These are phyloP conservation scores for Baronia brevicornis DNA, from an alignment of 2,888 invertebrate species.

Conservation along the genomic window DNA sequence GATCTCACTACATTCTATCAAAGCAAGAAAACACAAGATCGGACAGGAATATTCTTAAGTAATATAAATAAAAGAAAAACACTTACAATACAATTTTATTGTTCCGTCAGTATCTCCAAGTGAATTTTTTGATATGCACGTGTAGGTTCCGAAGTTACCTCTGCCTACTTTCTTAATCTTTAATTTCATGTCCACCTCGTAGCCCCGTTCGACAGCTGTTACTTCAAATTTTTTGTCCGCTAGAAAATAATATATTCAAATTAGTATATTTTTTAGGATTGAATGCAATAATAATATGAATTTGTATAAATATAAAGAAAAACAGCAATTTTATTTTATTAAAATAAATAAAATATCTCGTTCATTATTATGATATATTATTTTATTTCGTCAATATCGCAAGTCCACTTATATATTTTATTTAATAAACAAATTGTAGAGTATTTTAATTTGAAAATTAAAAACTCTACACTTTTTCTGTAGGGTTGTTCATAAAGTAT, in stretches of 20 bases:
- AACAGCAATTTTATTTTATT: too few species aligned
- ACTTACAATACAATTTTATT: conserved; percentile 84
- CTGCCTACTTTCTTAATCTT: conserved; percentile 78
- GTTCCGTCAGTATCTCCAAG: conserved; percentile 84
- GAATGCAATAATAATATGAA: neutral
- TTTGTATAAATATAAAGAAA: too few species aligned
- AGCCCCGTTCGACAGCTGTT: conserved; percentile 74
- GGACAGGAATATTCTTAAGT: neutral
- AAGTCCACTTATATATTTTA: too few species aligned
- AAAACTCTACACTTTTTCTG: too few species aligned
- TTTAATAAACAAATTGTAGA: too few species aligned
- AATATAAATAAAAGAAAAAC: neutral
- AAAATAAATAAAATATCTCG: too few species aligned
- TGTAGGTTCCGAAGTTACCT: conserved; percentile 80
- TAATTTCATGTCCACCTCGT: conserved; percentile 83
- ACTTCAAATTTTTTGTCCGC: conserved; percentile 73
- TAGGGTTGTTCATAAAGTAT: too few species aligned
- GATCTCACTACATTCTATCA: neutral
- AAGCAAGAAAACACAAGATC: neutral
- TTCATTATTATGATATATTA: too few species aligned
- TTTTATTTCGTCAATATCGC: too few species aligned
- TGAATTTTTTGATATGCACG: conserved; percentile 84
- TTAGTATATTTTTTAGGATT: neutral
- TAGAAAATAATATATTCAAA: conserved; percentile 22
- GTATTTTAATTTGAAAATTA: too few species aligned